A percentile compares a stretch with the other conserved stretches of the same genome.
Evolutionary conservation across 2,888 invertebrate genomes (phyloP).

Genomic region (Rhaphigaster nebulosa): DNA sequence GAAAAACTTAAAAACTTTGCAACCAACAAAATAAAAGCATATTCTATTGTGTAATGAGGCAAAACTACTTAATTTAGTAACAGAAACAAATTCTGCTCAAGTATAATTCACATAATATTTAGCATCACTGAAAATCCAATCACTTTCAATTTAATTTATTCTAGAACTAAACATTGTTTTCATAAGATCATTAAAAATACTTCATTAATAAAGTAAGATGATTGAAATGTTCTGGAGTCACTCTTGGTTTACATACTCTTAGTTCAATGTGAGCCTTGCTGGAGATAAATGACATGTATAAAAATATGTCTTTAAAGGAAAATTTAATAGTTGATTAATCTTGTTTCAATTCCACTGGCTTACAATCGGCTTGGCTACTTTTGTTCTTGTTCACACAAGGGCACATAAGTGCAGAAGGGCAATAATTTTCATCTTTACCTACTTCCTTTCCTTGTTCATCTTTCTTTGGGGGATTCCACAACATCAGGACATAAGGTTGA

Average conservation of each 20-base stretch:
- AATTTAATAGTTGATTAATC: background rate
- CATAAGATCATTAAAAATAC: background rate
- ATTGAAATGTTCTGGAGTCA: background rate
- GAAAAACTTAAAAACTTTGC: background rate
- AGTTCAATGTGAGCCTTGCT: background rate
- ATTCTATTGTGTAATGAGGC: background rate
- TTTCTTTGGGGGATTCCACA: conserved; percentile 78
- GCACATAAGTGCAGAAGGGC: conserved; percentile 54
- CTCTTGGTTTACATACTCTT: background rate
- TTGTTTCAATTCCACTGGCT: conserved; percentile 53
- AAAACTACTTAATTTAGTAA: background rate
- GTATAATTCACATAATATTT: background rate
- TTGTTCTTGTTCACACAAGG: conserved; percentile 48
- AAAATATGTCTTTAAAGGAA: background rate
- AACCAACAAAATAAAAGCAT: background rate
- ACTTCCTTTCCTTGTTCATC: conserved; percentile 55
- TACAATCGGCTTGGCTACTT: conserved; percentile 6
- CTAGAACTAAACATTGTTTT: background rate
- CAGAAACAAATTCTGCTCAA: background rate
- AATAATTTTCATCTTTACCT: conserved; percentile 53
- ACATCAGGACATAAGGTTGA: conserved; percentile 83
- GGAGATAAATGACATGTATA: background rate
- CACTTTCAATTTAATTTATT: background rate
- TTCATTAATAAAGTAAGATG: background rate
- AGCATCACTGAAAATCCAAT: background rate